Base-by-base conservation (phyloP, 2,888 invertebrate genomes). In the Hymenopus coronatus region DNA sequence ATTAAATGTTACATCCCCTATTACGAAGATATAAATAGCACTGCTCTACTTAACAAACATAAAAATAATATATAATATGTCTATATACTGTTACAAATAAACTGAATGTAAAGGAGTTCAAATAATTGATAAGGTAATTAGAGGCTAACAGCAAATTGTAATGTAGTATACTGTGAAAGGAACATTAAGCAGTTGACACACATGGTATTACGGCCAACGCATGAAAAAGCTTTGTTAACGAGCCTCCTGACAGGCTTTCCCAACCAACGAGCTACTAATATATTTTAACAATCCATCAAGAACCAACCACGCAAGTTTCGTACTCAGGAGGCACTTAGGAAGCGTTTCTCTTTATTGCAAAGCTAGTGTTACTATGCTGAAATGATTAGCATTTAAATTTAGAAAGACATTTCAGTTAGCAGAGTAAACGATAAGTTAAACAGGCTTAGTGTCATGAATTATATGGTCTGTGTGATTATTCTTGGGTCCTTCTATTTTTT, bases 241-340 rank as follows among this genome's bases (percentile, higher is more conserved):
- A 86, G 86, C 28, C 30, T 86, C 86, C 12, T 86, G 86, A 86
- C 86, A 86, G 86, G 70, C 81, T 81, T 86, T 81, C 81, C 27
- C 25, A 81, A 81, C 70, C 70, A 81, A 86, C 81, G 70, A 70
- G 81, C 81, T 86, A 86, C 86, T 81, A 81, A 86, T 86, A 86
- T 86, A 86, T 86, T 86, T 86, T 86, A 81, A 86, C 81, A 54
- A 86, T 86, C 81, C 86, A 86, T 81, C 86, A 86, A 86, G 81
- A 30, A 28, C 81, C 86, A 86, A 70, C 86, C 86, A 86, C 81
- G 86, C 86, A 86, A 20, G 25, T 28, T 81, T 81, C 86, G 20
- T 70, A 70, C 54, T 2, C 54, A 70, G 0, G 3, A 70, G 54
- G 54, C 54, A 70, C 54, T 20, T 70, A 70, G 20, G 25, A 25